These are phyloP conservation scores for Actinemys pallida DNA, from an alignment of 2,113 vertebrate species.

Conservation along the genomic window DNA sequence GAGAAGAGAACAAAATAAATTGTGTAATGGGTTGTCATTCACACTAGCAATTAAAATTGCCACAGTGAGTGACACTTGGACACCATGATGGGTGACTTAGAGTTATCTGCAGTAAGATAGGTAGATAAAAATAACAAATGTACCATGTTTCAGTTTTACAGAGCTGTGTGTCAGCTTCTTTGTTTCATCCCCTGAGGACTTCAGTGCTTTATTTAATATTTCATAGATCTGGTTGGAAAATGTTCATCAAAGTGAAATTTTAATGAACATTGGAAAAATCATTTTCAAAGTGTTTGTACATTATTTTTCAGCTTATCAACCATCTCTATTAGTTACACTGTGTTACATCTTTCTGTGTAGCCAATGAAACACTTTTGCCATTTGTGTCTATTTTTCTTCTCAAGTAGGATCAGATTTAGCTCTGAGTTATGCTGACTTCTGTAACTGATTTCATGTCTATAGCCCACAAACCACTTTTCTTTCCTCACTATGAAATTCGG, in stretches of 20 bases:
- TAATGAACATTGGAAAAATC: background rate
- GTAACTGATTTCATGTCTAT: background rate
- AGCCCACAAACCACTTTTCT: background rate
- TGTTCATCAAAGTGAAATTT: background rate
- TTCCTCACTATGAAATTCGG: background rate
- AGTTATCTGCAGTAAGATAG: background rate
- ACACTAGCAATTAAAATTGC: background rate
- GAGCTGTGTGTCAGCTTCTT: background rate
- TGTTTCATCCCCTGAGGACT: background rate
- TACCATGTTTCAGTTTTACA: background rate
- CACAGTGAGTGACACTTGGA: background rate
- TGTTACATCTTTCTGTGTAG: background rate
- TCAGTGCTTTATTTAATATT: background rate
- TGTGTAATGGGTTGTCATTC: rapidly evolving
- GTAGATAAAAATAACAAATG: background rate
- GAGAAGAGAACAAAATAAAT: background rate
- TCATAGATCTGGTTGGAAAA: background rate
- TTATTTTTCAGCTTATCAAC: background rate
- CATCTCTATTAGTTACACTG: background rate
- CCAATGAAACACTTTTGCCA: background rate
- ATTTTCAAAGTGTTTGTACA: background rate
- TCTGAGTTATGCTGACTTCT: background rate
- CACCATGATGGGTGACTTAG: background rate
- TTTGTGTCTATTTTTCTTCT: background rate
- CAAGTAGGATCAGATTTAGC: background rate